Conservation (phyloP, 2,888 invertebrate genomes). For the Chalcosyrphus nemorum region DNA sequence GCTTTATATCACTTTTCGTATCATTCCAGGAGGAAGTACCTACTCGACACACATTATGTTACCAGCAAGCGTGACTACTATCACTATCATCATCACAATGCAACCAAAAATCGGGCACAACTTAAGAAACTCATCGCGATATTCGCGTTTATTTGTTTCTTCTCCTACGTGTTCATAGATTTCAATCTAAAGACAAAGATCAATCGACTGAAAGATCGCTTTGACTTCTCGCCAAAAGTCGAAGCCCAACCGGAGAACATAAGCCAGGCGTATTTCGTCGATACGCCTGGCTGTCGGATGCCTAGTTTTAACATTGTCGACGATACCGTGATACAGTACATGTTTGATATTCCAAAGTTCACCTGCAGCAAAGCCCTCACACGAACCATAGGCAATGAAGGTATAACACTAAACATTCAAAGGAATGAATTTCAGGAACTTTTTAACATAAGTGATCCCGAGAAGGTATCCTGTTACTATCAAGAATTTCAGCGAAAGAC, state of each 20-base stretch:
- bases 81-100: constrained; percentile 79
- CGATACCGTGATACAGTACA: constrained; percentile 78
- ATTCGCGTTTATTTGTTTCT: constrained; percentile 78
- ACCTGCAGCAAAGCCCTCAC: constrained; percentile 77
- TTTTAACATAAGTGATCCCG: constrained; percentile 77
- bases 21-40: constrained; percentile 73
- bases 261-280: constrained; percentile 80
- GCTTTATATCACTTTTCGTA: background rate
- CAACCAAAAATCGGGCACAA: constrained; percentile 78
- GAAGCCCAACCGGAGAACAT: constrained; percentile 77
- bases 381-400: constrained; percentile 75
- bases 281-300: constrained; percentile 81
- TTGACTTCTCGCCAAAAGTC: constrained; percentile 79
- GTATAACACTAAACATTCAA: constrained; percentile 77
- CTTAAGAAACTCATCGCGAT: constrained; percentile 79
- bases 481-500: constrained; percentile 76
- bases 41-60: constrained; percentile 80
- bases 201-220: constrained; percentile 77
- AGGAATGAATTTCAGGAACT: constrained; percentile 75
- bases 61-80: constrained; percentile 80
- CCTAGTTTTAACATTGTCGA: constrained; percentile 80
- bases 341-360: constrained; percentile 77
- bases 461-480: constrained; percentile 77
- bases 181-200: constrained; percentile 80
- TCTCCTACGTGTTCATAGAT: constrained; percentile 80